Evolutionary conservation across 1,140 invertebrate species (phyloP), one percentile per base, ranked within the genome.

Genomic region (Eupeodes corollae): DNA sequence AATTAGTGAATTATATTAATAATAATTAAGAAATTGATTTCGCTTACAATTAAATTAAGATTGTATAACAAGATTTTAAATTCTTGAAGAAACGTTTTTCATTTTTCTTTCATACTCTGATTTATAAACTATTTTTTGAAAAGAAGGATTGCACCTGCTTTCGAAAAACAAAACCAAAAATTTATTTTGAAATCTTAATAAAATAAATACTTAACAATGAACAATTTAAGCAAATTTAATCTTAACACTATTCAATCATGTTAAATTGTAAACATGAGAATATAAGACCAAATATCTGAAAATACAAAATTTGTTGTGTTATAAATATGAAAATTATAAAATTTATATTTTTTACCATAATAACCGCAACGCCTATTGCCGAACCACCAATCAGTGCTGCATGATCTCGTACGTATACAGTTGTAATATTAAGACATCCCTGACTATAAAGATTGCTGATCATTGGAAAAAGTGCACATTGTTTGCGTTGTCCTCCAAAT

Each of bases 381-480:
- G 82, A 79, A 14, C 77, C 81, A 37, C 87, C 89, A 46, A 92
- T 77, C 33, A 88, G 76, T 2, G 80, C 77, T 2, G 88, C 87
- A 61, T 91, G 84, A 50, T 80, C 77, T 48, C 84, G 75, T 53
- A 91, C 76, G 58, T 83, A 85, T 26, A 76, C 70, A 47, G 77
- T 77, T 13, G 83, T 80, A 45, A 78, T 76, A 49, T 78, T 74
- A 15, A 85, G 71, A 59, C 88, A 91, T 15, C 87, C 88, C 15
- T 79, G 74, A 48, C 72, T 74, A 59, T 83, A 83, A 43, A 84
- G 77, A 32, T 79, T 87, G 13, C 73, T 62, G 56, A 73, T 66
- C 69, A 80, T 72, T 56, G 77, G 61, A 50, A 74, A 73, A 49
- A 70, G 59, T 52, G 76, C 77, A 67, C 81, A 83, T 52, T 80